phyloP scores from a whole-genome alignment of 2,797 vertebrate genomes.

The Margarornis squamiger region DNA sequence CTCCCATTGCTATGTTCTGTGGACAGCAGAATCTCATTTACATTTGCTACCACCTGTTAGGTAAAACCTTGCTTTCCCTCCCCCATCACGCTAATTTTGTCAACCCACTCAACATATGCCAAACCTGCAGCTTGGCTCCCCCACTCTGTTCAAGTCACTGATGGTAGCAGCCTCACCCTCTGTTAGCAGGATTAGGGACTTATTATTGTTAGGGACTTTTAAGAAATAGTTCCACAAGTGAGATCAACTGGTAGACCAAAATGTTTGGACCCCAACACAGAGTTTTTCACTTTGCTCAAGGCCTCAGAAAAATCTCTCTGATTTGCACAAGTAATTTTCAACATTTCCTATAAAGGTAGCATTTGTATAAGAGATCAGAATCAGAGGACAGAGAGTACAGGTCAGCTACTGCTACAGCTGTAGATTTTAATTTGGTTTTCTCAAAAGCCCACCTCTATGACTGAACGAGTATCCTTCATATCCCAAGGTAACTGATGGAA shows the following conservation, averaged over 20 bases:
- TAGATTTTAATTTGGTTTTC: neutral
- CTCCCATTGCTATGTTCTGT: neutral
- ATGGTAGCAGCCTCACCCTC: neutral
- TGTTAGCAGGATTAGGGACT: neutral
- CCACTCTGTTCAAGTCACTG: neutral
- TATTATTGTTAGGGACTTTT: neutral
- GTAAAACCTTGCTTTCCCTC: neutral
- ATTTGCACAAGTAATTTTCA: neutral
- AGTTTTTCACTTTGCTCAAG: neutral
- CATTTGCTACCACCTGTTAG: neutral
- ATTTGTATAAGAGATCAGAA: neutral
- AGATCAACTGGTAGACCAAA: neutral
- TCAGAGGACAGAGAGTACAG: neutral
- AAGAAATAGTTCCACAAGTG: neutral
- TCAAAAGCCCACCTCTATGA: neutral
- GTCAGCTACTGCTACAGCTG: neutral
- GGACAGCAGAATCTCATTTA: neutral
- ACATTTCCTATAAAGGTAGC: neutral
- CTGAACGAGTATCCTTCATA: neutral
- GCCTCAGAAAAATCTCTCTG: neutral
- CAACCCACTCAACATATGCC: neutral
- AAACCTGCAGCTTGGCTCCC: neutral
- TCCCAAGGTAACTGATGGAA: neutral
- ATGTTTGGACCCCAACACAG: neutral
- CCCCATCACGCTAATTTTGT: neutral